phyloP scores from a whole-genome alignment of 2,113 vertebrate species.

The Jaculus jaculus region DNA sequence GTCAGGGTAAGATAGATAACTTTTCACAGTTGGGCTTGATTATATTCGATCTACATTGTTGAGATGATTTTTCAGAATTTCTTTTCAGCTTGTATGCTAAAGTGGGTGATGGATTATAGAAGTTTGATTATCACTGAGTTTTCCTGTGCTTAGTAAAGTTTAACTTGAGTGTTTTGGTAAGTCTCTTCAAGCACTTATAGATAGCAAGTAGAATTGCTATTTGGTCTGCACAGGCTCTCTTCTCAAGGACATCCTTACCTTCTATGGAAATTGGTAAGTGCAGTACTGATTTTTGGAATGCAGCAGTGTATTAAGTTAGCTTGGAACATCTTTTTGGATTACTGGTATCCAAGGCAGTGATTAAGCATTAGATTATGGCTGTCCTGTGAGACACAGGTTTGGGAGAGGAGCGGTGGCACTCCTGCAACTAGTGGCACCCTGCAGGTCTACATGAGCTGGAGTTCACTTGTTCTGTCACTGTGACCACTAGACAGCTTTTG shows the following conservation, averaged over 20 bases:
- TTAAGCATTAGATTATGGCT: not conserved
- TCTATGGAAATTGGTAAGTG: slow-evolving; percentile 5
- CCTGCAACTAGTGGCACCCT: not conserved
- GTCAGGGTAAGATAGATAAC: not conserved
- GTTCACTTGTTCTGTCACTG: not conserved
- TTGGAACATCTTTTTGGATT: slow-evolving; percentile 50
- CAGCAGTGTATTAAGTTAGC: slow-evolving; percentile 7
- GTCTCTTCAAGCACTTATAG: not conserved
- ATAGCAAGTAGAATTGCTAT: not conserved
- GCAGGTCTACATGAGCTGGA: not conserved
- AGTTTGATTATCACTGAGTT: not conserved
- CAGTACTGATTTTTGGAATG: not conserved
- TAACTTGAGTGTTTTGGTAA: slow-evolving; percentile 6
- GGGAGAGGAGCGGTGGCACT: not conserved
- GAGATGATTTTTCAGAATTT: slow-evolving; percentile 19
- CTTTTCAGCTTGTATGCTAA: not conserved
- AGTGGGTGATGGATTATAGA: not conserved
- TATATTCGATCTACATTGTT: not conserved
- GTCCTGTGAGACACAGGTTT: not conserved
- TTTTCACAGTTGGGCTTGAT: slow-evolving; percentile 1
- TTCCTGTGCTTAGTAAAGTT: not conserved
- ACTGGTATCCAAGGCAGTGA: not conserved
- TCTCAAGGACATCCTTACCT: slow-evolving; percentile 6
- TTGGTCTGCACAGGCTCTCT: not conserved
- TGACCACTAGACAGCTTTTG: not conserved